Base-by-base conservation (phyloP, 2,113 vertebrate species). In the Grallaria varia region DNA sequence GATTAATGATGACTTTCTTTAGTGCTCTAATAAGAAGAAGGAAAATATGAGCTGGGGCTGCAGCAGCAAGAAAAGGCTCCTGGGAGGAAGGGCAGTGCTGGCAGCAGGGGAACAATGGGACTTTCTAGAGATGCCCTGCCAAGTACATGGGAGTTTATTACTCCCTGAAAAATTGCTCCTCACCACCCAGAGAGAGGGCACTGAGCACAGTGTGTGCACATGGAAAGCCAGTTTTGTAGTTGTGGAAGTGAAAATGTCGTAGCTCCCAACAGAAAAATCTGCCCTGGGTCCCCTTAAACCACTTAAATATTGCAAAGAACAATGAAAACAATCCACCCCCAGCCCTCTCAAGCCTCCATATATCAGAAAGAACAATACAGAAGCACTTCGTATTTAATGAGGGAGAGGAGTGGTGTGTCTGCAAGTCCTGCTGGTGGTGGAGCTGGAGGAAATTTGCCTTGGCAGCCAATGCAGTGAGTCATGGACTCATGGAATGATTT, bases 1-100 rank as follows among this genome's bases (percentile, higher is more conserved):
- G 96, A 97, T 95, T 96, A 96, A 97, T 95, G 89, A 93, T 67
- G 64, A 84, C 92, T 97, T 96, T 95, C 86, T 92, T 87, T 42
- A 74, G 58, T 27, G 44, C 0, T 1, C 76, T 91, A 89, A 96
- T 90, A 93, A 82, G 63, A 88, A 85, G 67, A 23, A 89, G 62
- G 79, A 76, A 95, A 95, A 87, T 94, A 64, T 9, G 62, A 92
- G 69, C 77, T 69, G 1, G 4, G 42, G n/a, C 66, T 96, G 81
- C 75, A 58, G 80, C 69, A 66, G 91, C 71, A 44, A 93, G 76
- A 89, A 72, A 2, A 52, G 45, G 14, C 47, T 68, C 82, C 84
- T 69, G 56, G 50, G 89, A 92, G 25, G 52, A 81, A 81, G 71
- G 52, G 62, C 58, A 30, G 42, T 62, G 58, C 15, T 49, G 74